Evolutionary conservation across 2,888 invertebrate genomes (phyloP), one percentile per base, ranked within the genome.

Genomic region (Catocala nupta): DNA sequence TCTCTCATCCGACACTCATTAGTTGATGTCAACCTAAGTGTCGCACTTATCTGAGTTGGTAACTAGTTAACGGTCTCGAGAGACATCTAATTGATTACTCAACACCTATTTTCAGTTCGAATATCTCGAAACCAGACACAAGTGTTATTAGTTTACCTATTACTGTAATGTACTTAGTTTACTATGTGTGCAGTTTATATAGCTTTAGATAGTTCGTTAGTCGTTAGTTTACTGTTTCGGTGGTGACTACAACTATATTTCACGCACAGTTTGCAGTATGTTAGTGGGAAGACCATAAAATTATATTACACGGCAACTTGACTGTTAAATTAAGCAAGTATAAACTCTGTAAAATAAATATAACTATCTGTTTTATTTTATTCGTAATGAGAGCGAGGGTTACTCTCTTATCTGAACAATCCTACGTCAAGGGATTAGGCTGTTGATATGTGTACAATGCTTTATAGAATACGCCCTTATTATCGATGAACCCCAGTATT

Each of bases 41-140:
- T 43, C 1, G 48, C 39, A 59, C 51, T 62, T 55, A 70, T 52
- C 43, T 5, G 7, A 59, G 59, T 66, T 50, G 56, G 45, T 61
- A 61, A 61, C 36, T 74, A 55, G 70, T 73, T 65, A 70, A 49
- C 25, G 48, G 60, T 58, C 50, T 6, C 33, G 16, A 11, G 71
- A 58, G 55, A 58, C 48, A 34, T 10, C 45, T 70, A 73, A 70
- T 70, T 63, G 70, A 59, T 60, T 39, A 44, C 74, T 59, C 39
- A 39, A 48, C 42, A 55, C 36, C 16, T 44, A 63, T 62, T 73
- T 49, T 65, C 56, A 59, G 55, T 55, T 73, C 34, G 59, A 55
- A 47, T 65, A 43, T 62, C 55, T 59, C 25, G 10, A 33, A 55
- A 54, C 36, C 7, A 63, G 47, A 55, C 33, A 59, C 60, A 61